Evolutionary conservation across 2,797 vertebrate genomes (phyloP), one percentile per base, ranked within the genome.

Genomic region (Pitangus sulphuratus): DNA sequence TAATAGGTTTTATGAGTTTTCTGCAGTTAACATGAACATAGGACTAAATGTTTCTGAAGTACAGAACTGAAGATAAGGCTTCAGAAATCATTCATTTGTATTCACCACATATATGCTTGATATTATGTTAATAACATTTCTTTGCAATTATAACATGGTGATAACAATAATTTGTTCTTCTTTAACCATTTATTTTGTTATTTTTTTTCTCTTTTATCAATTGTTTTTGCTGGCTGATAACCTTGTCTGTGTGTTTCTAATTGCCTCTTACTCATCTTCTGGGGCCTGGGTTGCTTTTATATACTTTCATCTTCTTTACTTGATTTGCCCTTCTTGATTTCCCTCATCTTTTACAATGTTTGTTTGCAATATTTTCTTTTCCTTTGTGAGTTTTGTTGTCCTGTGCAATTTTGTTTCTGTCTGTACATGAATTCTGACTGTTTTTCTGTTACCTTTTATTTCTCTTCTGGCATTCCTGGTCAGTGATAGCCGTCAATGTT

Each of bases 321-420:
- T 72, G 45, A 62, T 75, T 88, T 84, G 2, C 24, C 15, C 8
- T 31, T 89, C 79, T 93, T 92, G n/a, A 83, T 93, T 94, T 96
- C 20, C 54, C 5, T 79, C 25, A n/a, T 80, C 31, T 94, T 94
- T 78, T 84, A n/a, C n/a, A 87, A n/a, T 25, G 44, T 77, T 65
- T 92, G 12, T 86, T 97, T 74, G 8, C 47, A 66, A 12, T 40
- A 35, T 56, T 85, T 90, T 64, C 6, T 64, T 87, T 53, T 57
- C 16, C 21, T 69, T 74, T 79, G 8, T 88, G 51, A 48, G 18
- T 75, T 76, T 61, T 87, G 8, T 24, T 21, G 7, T 89, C 33
- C 33, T 65, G 30, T 64, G 31, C 56, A 84, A 48, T 72, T 92
- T 60, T 39, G 30, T 92, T 50, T 88, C 44, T 56, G 4, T 37